A percentile compares a stretch with the other conserved stretches of the same genome.
phyloP scores from a whole-genome alignment of 2,113 vertebrate species.

The Lophochroa leadbeateri region DNA sequence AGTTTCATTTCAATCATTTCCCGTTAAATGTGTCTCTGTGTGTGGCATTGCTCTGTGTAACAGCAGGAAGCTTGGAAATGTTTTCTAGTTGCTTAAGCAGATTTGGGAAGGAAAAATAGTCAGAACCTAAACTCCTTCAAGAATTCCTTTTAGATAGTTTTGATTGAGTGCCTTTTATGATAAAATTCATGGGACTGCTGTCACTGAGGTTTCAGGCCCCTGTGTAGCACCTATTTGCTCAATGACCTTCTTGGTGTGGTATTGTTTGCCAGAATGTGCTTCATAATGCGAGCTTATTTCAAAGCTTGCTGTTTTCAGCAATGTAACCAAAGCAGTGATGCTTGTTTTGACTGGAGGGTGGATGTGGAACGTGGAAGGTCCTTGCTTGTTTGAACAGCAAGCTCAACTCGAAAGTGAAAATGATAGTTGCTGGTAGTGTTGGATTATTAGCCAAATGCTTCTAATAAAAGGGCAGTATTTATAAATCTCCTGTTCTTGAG shows the following conservation, averaged over 20 bases:
- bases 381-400: not conserved
- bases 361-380: not conserved
- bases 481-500: not conserved
- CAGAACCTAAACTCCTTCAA: not conserved
- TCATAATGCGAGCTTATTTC: not conserved
- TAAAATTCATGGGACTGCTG: not conserved
- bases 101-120: not conserved
- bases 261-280: not conserved
- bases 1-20: fast-evolving
- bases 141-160: not conserved
- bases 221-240: not conserved
- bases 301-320: not conserved
- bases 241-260: not conserved
- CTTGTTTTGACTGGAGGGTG: not conserved
- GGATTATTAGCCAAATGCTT: not conserved
- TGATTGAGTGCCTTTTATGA: not conserved
- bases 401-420: not conserved
- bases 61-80: not conserved
- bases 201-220: not conserved
- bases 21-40: not conserved
- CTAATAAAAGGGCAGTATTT: not conserved
- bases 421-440: not conserved
- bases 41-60: not conserved
- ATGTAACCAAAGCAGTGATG: not conserved
- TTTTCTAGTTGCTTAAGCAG: not conserved